Conservation (phyloP, 2,888 invertebrate species). For the Asteroscopus sphinx region DNA sequence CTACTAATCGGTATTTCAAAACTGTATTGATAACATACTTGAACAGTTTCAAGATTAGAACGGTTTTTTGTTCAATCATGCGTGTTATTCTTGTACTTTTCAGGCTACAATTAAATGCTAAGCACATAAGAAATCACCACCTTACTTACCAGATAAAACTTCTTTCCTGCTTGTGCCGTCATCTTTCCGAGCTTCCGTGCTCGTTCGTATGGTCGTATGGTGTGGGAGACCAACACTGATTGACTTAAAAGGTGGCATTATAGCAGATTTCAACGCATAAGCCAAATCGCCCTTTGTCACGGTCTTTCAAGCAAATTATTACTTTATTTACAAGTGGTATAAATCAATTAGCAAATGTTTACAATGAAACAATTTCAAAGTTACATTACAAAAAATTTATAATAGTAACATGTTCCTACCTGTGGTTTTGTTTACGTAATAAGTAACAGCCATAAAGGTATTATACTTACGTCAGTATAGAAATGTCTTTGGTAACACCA, state of each 20-base stretch:
- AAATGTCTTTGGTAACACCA: too few relatives aligned
- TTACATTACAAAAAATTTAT: slow-evolving; percentile 17
- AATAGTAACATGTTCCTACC: slow-evolving; percentile 3
- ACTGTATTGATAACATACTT: too few relatives aligned
- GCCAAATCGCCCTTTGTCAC: slow-evolving; percentile 43
- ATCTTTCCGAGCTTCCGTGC: slow-evolving; percentile 39
- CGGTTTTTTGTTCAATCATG: too few relatives aligned
- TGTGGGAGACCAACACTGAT: slow-evolving; percentile 21
- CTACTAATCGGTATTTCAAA: too few relatives aligned
- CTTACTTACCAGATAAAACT: slow-evolving; percentile 38
- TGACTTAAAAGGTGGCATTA: slow-evolving; percentile 30
- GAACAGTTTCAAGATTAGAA: too few relatives aligned
- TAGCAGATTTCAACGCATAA: slow-evolving; percentile 25
- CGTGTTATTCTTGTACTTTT: not conserved
- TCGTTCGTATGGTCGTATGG: slow-evolving; percentile 36
- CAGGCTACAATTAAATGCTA: not conserved
- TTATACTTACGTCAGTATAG: too few relatives aligned
- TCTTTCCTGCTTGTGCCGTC: slow-evolving; percentile 25
- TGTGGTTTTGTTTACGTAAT: slow-evolving; percentile 24
- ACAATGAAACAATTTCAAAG: slow-evolving; percentile 26
- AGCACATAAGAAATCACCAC: not conserved
- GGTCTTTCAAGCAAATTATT: slow-evolving; percentile 41
- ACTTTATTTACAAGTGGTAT: slow-evolving; percentile 27
- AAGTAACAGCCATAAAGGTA: too few relatives aligned
- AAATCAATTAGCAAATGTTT: slow-evolving; percentile 30